A percentile compares a stretch with the other conserved stretches of the same genome.
Conservation (phyloP, 2,888 invertebrate species). For the Taphrorychus bicolor region DNA sequence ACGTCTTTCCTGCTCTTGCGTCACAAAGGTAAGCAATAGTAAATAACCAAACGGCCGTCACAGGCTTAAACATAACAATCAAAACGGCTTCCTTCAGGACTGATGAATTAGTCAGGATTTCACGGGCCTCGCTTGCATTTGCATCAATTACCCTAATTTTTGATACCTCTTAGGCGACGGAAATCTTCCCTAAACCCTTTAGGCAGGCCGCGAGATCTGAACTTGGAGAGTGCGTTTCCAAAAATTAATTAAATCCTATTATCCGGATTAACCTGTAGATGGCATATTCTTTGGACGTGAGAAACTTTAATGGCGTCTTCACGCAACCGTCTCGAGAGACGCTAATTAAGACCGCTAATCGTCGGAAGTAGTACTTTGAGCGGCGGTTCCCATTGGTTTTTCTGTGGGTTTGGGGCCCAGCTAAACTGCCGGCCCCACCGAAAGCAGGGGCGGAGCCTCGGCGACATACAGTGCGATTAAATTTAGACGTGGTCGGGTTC, state of each 20-base stretch:
- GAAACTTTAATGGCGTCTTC: background rate
- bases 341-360: background rate
- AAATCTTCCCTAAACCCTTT: background rate
- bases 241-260: slow-evolving; percentile 1
- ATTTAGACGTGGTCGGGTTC: slow-evolving; percentile 19
- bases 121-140: background rate
- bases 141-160: background rate
- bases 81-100: background rate
- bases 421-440: slow-evolving; percentile 12
- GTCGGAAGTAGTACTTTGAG: background rate
- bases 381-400: slow-evolving; percentile 28
- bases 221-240: background rate
- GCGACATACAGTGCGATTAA: slow-evolving; percentile 23
- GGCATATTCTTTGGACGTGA: background rate
- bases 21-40: too few relatives aligned
- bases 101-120: background rate
- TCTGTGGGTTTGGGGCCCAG: slow-evolving; percentile 13
- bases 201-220: background rate
- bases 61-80: background rate
- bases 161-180: background rate
- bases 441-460: slow-evolving; percentile 13
- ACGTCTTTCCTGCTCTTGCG: too few relatives aligned
- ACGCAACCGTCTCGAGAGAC: background rate
- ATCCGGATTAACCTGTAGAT: background rate
- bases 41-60: background rate